Evolutionary conservation across 2,113 vertebrate genomes (phyloP).

Genomic region (Cepphus grylle): DNA sequence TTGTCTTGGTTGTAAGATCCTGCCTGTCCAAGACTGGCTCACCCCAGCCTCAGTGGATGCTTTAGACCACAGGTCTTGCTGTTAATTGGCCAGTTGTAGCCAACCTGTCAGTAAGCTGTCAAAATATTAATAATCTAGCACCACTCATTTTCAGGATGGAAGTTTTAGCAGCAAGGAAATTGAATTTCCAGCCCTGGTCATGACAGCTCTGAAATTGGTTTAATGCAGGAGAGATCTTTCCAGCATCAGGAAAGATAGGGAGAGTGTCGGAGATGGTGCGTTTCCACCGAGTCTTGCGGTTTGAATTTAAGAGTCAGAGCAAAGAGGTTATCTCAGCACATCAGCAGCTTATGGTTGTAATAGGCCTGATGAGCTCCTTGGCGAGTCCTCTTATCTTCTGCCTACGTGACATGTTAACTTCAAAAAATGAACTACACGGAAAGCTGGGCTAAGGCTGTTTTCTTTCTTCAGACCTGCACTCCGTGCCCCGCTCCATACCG

Average conservation of each 20-base stretch:
- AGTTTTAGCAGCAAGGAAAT: slow-evolving; percentile 18
- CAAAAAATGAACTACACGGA: neutral
- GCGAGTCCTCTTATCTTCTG: neutral
- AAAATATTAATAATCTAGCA: slow-evolving; percentile 16
- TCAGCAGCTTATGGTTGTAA: neutral
- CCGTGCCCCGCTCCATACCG: rapidly evolving
- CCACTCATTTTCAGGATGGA: neutral
- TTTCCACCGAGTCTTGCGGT: rapidly evolving
- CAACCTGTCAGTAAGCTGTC: slow-evolving; percentile 9
- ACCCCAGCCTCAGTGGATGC: neutral
- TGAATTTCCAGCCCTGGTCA: neutral
- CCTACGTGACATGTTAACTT: neutral
- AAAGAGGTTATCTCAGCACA: neutral
- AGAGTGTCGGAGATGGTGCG: neutral
- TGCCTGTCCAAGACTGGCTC: neutral
- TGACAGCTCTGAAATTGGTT: slow-evolving; percentile 38
- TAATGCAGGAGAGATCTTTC: neutral
- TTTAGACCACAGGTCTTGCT: neutral
- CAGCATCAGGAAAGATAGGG: neutral
- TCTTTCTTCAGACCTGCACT: neutral
- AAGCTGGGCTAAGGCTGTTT: neutral
- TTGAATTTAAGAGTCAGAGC: neutral
- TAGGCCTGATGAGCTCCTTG: neutral
- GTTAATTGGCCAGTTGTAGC: neutral
- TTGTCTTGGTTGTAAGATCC: neutral